phyloP scores from a whole-genome alignment of 2,797 vertebrate species.

The Pseudochirops cupreus region DNA sequence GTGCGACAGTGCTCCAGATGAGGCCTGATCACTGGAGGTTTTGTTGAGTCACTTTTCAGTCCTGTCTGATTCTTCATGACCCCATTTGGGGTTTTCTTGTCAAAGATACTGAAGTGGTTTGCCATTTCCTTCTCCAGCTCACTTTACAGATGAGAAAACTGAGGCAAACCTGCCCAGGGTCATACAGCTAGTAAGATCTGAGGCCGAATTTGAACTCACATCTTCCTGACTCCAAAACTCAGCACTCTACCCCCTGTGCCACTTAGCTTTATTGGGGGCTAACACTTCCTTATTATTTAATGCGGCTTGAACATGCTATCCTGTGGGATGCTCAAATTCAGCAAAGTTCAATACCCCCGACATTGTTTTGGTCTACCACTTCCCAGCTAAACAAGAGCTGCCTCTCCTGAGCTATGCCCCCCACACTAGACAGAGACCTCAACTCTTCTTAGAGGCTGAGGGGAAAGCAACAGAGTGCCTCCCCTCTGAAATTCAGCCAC shows the following conservation, averaged over 20 bases:
- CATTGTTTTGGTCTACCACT: not conserved
- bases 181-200: not conserved
- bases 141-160: no score
- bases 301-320: not conserved
- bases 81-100: not conserved
- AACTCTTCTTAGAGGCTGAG: not conserved
- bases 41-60: not conserved
- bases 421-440: not conserved
- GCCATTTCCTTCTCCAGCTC: not conserved
- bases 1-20: not conserved
- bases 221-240: not conserved
- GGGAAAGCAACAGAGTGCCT: not conserved
- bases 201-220: not conserved
- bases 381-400: not conserved
- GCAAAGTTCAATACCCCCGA: not conserved
- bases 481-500: not conserved
- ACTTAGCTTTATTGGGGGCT: not conserved
- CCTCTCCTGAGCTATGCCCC: not conserved
- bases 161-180: no score
- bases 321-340: not conserved
- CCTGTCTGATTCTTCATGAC: not conserved
- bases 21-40: not conserved
- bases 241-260: not conserved
- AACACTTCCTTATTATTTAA: not conserved
- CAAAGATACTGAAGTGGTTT: not conserved